These are phyloP conservation scores for Pipistrellus kuhlii DNA, from an alignment of 2,797 vertebrate species.

Conservation along the genomic window DNA sequence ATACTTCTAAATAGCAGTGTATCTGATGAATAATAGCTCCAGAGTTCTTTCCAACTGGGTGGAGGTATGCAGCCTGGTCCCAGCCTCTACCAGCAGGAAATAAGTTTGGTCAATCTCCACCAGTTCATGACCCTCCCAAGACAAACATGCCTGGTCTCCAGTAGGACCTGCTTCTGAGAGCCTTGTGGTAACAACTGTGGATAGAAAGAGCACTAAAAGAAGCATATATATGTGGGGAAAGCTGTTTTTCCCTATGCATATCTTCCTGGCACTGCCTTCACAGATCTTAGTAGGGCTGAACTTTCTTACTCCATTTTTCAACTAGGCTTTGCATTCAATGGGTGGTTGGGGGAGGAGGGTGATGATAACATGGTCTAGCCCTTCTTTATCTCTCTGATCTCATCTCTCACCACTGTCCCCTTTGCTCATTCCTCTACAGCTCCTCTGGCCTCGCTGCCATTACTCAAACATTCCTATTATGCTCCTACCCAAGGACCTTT, in stretches of 20 bases:
- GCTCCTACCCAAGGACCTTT: not conserved
- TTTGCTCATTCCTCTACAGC: constrained; percentile 1
- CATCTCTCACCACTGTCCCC: not conserved
- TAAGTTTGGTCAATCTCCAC: constrained; percentile 63
- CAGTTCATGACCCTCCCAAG: constrained; percentile 74
- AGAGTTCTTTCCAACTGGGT: constrained; percentile 71
- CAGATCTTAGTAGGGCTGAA: constrained; percentile 25
- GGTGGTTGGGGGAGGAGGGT: not conserved
- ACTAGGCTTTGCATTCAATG: constrained; percentile 12
- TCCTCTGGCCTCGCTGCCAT: not conserved
- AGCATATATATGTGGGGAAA: not conserved
- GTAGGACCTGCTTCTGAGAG: constrained; percentile 19
- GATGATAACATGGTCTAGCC: not conserved
- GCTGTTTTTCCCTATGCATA: not conserved
- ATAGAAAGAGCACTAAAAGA: not conserved
- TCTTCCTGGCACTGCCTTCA: not conserved
- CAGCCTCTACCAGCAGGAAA: constrained; percentile 68
- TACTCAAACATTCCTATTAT: not conserved
- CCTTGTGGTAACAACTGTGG: not conserved
- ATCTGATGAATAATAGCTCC: constrained; percentile 68
- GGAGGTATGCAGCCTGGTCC: constrained; percentile 63
- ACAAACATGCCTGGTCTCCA: constrained; percentile 68
- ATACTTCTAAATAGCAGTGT: not conserved
- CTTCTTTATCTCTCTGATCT: not conserved
- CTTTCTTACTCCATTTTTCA: not conserved